Percentiles rank a stretch among this genome's conserved stretches.
phyloP scores from a whole-genome alignment of 2,888 invertebrate species.

The Parnassius glacialis region DNA sequence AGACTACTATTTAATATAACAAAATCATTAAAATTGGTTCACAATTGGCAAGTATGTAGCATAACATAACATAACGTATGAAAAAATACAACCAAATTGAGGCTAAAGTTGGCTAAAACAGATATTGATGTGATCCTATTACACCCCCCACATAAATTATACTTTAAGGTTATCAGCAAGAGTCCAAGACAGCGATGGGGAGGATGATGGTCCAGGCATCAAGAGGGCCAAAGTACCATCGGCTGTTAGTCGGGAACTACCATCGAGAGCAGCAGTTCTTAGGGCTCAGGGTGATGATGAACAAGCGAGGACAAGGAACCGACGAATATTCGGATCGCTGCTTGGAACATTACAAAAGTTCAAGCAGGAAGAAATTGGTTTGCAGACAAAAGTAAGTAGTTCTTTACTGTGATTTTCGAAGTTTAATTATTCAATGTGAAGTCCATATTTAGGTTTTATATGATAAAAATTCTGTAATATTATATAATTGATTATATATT shows the following conservation, averaged over 20 bases:
- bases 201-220: constrained; percentile 59
- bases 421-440: too few species aligned
- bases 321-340: constrained; percentile 97
- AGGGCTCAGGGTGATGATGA: constrained; percentile 91
- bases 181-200: constrained; percentile 72
- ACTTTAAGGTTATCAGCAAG: constrained; percentile 63
- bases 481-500: too few species aligned
- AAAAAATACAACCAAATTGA: too few species aligned
- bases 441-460: too few species aligned
- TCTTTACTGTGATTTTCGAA: too few species aligned
- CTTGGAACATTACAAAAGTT: constrained; percentile 97
- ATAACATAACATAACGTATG: too few species aligned
- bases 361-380: constrained; percentile 94
- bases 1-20: too few species aligned
- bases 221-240: constrained; percentile 78
- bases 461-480: too few species aligned
- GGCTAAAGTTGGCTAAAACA: too few species aligned
- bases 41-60: too few species aligned
- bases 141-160: not conserved
- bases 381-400: constrained; percentile 85
- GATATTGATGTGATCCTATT: too few species aligned
- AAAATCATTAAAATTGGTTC: too few species aligned
- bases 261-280: constrained; percentile 82
- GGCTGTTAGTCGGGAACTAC: constrained; percentile 91
- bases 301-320: constrained; percentile 90